Percentiles rank a stretch among this genome's conserved stretches.
Conservation (phyloP, 2,113 vertebrate species). For the Brachypteracias leptosomus region DNA sequence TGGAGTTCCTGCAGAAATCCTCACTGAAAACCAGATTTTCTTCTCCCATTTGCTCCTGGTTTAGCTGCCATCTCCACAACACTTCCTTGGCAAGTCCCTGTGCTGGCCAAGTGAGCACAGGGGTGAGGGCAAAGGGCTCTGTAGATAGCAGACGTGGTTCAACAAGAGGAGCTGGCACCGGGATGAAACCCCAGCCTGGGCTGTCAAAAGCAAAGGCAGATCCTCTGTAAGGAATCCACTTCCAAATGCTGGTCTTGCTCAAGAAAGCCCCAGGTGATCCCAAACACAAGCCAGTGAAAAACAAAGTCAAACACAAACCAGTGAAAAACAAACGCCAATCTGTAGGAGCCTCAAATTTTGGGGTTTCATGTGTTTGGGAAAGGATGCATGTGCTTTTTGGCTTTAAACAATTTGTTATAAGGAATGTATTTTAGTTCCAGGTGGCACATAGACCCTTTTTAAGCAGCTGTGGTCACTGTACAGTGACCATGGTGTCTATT, state of each 20-base stretch:
- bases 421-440: neutral
- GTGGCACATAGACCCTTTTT: neutral
- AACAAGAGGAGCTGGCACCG: neutral
- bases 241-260: neutral
- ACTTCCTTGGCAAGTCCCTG: neutral
- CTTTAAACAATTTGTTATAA: neutral
- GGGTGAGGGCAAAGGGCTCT: neutral
- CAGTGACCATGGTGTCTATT: neutral
- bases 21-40: neutral
- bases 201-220: neutral
- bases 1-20: rapidly evolving
- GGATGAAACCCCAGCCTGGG: neutral
- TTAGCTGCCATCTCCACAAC: rapidly evolving
- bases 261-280: neutral
- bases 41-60: neutral
- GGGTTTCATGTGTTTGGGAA: neutral
- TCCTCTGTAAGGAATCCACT: neutral
- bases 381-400: rapidly evolving
- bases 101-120: rapidly evolving
- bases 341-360: neutral
- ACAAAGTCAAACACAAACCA: neutral
- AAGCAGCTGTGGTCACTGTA: neutral
- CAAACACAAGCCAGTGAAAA: neutral
- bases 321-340: neutral
- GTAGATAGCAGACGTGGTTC: rapidly evolving